Base-by-base conservation (phyloP, 2,888 invertebrate genomes). In the Drosophila greeni region DNA sequence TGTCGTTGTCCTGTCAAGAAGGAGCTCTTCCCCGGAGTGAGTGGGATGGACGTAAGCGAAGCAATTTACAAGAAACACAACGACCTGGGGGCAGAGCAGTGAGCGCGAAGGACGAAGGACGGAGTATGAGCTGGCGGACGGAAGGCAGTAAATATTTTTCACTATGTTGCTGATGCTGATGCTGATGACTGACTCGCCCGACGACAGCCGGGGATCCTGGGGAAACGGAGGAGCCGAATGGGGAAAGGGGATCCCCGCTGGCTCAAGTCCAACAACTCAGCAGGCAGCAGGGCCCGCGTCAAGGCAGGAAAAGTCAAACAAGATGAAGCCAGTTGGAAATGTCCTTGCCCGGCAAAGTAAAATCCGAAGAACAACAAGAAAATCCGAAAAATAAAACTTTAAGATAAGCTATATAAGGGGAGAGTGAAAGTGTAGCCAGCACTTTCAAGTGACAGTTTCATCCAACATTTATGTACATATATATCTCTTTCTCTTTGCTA, bases 121-220 rank as follows among this genome's bases (percentile, higher is more conserved):
- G 8, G n/a, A 16, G 42, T 3, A 16, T 37, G 12, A 8, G 45
- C 14, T 47, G 33, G 48, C 57, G 29, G 56, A 42, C 40, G 58
- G 65, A 53, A 56, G 71, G 55, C 80, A 75, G 77, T 76, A 72
- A 75, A 82, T 80, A 76, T 80, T 70, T 72, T 75, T 65, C 66
- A 72, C 80, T 61, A 70, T 72, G 51, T 52, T 54, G 51, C 43
- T 43, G 58, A 58, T 57, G 29, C 36, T 62, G 53, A 70, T 66
- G 71, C 73, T 69, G 72, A 70, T 65, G 77, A 73, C 73, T 56
- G 65, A 82, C 62, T 73, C 48, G 79, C 65, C 72, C 47, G 66
- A 64, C 66, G 67, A 67, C 74, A 77, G 66, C 58, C 33, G 31
- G 24, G 29, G 14, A 26, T 18, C 31, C 8, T 11, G 42, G 24